Evolutionary conservation across 2,888 invertebrate genomes (phyloP), one percentile per base, ranked within the genome.

Genomic region (Apamea sordens): DNA sequence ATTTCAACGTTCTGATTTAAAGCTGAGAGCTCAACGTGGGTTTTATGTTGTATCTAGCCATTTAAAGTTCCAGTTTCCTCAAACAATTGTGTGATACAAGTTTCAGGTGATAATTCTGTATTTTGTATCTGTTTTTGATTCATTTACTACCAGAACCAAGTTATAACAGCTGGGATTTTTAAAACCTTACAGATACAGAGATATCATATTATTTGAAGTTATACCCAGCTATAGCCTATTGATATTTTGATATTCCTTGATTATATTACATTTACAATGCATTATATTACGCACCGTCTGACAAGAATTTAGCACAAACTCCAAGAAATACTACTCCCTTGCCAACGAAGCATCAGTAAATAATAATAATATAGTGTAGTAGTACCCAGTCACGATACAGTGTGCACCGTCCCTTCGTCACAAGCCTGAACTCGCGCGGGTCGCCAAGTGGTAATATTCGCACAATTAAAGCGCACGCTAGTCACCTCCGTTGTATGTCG

Each of bases 371-470:
- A n/a, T n/a, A n/a, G n/a, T n/a, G n/a, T n/a, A n/a, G n/a, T n/a
- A n/a, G 24, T 24, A 24, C 1, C 18, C 11, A 53, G 11, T 18
- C 10, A 24, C n/a, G 18, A 24, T 1, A 64, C 44, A 74, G 71
- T 85, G 80, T 63, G 41, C 53, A 76, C 81, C 32, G 21, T 11
- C 56, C 84, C 50, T 83, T 68, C 65, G 18, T 44, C 74, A 74
- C 70, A 74, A 50, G 79, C 86, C 82, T 74, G 74, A 13, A 74
- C 79, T 79, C 13, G 11, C 72, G 13, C 70, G 80, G 77, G 80
- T 76, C 84, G 75, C 76, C 89, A 88, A 91, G 91, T 88, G 92
- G 89, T 90, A 91, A 92, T 92, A 93, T 93, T 92, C 91, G 87
- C 83, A 91, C 91, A 91, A 92, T 92, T 91, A 91, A 90, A 91